phyloP scores from a whole-genome alignment of 2,797 vertebrate species.

The Epinephelus coioides region DNA sequence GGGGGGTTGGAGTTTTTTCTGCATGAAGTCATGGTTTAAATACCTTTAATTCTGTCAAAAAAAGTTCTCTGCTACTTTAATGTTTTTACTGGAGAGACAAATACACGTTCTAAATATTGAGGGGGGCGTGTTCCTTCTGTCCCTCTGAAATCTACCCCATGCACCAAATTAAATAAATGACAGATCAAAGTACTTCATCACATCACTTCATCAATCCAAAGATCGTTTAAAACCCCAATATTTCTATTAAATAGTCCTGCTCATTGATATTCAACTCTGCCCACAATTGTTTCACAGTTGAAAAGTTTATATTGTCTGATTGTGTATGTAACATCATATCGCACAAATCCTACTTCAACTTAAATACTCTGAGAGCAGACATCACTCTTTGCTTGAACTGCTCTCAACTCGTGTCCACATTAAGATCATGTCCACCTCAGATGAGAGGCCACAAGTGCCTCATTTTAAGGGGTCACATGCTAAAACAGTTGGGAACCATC shows the following conservation, averaged over 20 bases:
- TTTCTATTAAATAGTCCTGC: neutral
- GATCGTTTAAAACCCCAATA: neutral
- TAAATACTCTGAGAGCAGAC: neutral
- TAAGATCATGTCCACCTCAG: neutral
- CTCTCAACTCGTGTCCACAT: neutral
- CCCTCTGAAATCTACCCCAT: no score
- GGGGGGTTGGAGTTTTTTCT: no score
- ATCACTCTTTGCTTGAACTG: neutral
- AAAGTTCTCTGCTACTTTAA: no score
- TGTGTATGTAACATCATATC: no score
- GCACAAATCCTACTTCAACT: neutral
- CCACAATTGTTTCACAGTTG: neutral
- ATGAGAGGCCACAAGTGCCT: neutral
- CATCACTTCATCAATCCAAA: neutral
- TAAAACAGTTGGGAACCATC: neutral
- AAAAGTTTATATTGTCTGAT: neutral
- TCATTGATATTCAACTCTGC: neutral
- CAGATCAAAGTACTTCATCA: slow-evolving; percentile 6
- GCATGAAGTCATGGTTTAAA: no score
- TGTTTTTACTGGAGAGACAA: no score
- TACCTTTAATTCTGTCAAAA: no score
- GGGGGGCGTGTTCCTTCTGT: no score
- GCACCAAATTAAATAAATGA: neutral
- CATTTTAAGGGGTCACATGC: neutral
- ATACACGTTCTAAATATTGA: no score